Evolutionary conservation across 2,888 invertebrate genomes (phyloP).

Genomic region (Coleophora flavipennella): DNA sequence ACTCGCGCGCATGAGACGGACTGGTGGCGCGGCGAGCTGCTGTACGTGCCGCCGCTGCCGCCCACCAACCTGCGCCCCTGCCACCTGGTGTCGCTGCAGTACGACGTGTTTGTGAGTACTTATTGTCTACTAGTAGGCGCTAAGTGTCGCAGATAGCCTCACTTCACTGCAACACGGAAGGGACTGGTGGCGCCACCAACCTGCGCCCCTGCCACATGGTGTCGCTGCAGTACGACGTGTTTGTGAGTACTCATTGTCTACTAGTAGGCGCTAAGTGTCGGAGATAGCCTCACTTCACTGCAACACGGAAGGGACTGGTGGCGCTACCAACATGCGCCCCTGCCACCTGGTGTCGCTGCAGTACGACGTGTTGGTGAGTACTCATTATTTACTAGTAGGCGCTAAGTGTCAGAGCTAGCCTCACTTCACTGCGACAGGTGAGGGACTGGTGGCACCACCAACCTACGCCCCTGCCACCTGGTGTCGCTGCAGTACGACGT

Average conservation of each 20-base stretch:
- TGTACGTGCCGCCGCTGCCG: slow-evolving; percentile 94
- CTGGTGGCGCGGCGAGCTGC: slow-evolving; percentile 89
- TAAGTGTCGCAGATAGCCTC: too few species aligned
- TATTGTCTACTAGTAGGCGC: too few species aligned
- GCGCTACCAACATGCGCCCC: too few species aligned
- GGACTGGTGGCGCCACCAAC: too few species aligned
- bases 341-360: slow-evolving; percentile 95
- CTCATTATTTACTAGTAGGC: too few species aligned
- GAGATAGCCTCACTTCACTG: too few species aligned
- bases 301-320: slow-evolving; percentile 93
- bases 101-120: slow-evolving; percentile 89
- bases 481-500: slow-evolving; percentile 95
- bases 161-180: too few species aligned
- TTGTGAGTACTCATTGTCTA: too few species aligned
- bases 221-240: slow-evolving; percentile 93
- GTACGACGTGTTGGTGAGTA: slow-evolving; percentile 92
- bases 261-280: too few species aligned
- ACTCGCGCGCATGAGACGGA: slow-evolving; percentile 86
- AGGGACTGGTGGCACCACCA: too few species aligned
- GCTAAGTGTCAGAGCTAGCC: too few species aligned
- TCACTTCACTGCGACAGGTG: too few species aligned
- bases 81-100: slow-evolving; percentile 93
- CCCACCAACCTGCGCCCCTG: slow-evolving; percentile 95
- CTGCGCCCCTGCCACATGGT: slow-evolving; percentile 95
- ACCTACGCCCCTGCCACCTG: slow-evolving; percentile 93